phyloP scores from a whole-genome alignment of 2,797 vertebrate species.

The Hippopotamyrus pictus region DNA sequence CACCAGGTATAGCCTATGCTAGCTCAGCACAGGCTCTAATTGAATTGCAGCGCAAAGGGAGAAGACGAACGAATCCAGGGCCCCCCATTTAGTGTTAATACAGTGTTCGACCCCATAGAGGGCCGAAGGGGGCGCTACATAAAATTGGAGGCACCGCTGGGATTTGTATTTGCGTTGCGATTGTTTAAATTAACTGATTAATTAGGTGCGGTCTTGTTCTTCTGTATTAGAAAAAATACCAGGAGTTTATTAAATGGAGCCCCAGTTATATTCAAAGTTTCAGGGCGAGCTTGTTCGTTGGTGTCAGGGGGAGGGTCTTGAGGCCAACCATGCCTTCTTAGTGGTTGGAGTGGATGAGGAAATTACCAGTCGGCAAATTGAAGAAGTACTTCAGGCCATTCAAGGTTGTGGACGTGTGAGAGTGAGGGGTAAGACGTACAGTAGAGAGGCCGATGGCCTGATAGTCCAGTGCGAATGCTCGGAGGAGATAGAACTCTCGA shows the following conservation, averaged over 20 bases:
- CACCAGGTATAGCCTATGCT: too few relatives aligned
- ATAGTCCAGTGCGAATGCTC: background rate
- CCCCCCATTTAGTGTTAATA: too few relatives aligned
- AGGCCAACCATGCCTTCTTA: background rate
- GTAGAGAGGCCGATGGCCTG: background rate
- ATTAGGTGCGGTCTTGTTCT: too few relatives aligned
- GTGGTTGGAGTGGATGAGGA: background rate
- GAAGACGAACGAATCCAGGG: too few relatives aligned
- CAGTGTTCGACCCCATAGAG: too few relatives aligned
- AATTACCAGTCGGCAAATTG: background rate
- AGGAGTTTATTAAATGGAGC: background rate
- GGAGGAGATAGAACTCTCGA: background rate
- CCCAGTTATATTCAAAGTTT: background rate
- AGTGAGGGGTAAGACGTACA: background rate
- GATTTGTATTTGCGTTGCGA: too few relatives aligned
- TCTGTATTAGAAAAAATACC: too few relatives aligned
- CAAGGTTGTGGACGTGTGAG: background rate
- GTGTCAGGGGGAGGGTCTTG: background rate
- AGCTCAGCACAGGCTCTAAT: too few relatives aligned
- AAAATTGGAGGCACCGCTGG: too few relatives aligned
- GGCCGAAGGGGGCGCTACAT: too few relatives aligned
- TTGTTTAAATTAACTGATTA: too few relatives aligned
- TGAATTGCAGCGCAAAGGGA: too few relatives aligned
- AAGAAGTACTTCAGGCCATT: background rate
- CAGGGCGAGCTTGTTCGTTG: background rate